Base-by-base conservation (phyloP, 2,888 invertebrate genomes). In the Parnassius mnemosyne region DNA sequence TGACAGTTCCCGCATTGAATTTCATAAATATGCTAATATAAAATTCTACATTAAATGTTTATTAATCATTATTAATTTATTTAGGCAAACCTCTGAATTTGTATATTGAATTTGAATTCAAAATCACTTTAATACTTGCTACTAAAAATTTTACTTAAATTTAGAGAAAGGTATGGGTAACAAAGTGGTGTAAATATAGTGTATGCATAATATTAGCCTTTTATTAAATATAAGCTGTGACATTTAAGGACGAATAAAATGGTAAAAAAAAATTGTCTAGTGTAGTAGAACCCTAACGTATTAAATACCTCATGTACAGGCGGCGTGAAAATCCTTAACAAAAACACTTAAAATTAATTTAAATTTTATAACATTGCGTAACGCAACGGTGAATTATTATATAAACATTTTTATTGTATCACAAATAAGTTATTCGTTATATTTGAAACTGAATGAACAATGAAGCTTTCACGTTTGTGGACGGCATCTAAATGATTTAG, bases 401-500 rank as follows among this genome's bases (percentile, higher is more conserved):
- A 54, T 63, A 63, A 63, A 59, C 10, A 42, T 42, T 52, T 57
- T 55, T 47, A 52, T 55, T 9, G 54, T 58, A 46, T 47, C 13
- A 20, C 43, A 16, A n/a, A 25, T 55, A 55, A 63, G 20, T 63
- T 54, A 51, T 54, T 51, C 55, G 47, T 49, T 46, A 56, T 46
- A 50, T 44, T 63, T 46, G 52, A 55, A 59, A 63, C 47, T 51
- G 52, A 63, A 59, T 63, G 54, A 46, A 54, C 49, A 53, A 54
- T 10, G 47, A 43, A 63, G 66, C 69, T 68, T 69, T 69, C 68
- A 58, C 65, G 61, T 60, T 44, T 63, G 68, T 66, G 66, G 66
- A 62, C 58, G 54, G 68, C 61, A 63, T 68, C 64, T 60, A 54
- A 66, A 66, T 65, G 16, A 13, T 50, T 41, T 13, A 49, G 53